These are phyloP conservation scores for Macrotus californicus DNA, from an alignment of 2,113 vertebrate genomes.

Conservation along the genomic window DNA sequence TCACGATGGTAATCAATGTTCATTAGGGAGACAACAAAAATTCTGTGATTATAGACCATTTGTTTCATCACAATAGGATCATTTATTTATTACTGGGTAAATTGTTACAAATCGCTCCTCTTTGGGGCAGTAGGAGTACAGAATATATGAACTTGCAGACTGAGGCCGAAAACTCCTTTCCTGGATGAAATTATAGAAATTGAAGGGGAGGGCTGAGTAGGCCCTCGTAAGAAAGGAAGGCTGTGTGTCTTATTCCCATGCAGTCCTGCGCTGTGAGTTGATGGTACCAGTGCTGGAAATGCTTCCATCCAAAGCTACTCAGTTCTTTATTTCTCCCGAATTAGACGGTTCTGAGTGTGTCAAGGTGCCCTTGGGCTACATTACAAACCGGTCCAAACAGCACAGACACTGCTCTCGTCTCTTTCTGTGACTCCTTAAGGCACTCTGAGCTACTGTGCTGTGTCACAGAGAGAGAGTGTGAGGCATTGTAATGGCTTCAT, in stretches of 20 bases:
- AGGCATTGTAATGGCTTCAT: neutral
- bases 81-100: slow-evolving; percentile 37
- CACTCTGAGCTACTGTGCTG: neutral
- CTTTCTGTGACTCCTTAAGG: neutral
- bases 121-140: neutral
- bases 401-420: neutral
- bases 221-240: neutral
- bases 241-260: neutral
- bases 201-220: neutral
- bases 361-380: neutral
- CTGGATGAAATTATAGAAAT: neutral
- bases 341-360: neutral
- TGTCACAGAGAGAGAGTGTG: neutral
- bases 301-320: neutral
- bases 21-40: slow-evolving; percentile 55
- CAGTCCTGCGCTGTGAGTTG: neutral
- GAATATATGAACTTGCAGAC: neutral
- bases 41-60: slow-evolving; percentile 38
- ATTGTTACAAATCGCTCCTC: slow-evolving; percentile 38
- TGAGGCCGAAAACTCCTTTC: neutral
- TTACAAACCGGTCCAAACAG: neutral
- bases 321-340: neutral
- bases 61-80: slow-evolving; percentile 30
- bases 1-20: slow-evolving; percentile 48
- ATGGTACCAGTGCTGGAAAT: neutral